Evolutionary conservation across 1,140 invertebrate genomes (phyloP), one percentile per base, ranked within the genome.

Genomic region (Drosophila lowei): DNA sequence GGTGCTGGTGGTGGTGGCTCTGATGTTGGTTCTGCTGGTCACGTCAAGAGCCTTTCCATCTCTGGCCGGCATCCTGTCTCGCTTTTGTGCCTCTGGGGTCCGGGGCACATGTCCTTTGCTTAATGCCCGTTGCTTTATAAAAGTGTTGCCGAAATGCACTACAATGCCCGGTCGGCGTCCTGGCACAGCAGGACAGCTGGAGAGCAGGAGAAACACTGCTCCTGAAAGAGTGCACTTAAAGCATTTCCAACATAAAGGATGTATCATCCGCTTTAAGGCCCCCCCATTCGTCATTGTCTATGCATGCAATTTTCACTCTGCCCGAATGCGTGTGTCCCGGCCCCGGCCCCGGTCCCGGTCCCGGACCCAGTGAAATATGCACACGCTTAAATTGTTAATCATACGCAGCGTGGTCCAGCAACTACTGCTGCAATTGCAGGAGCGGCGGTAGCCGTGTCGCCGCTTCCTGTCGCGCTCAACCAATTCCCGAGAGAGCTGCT

Each of bases 321-420:
- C 30, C 46, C 72, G 49, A 68, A 76, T 66, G 72, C 62, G 66
- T 57, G 46, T 60, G 63, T 44, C 11, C 13, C 11, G 34, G 34
- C 57, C 61, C 28, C 23, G 23, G 63, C 34, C 11, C 13, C 11
- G 34, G 34, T 65, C 61, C 28, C 5, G 23, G 63, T 44, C 11
- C 13, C 11, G 34, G 34, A 57, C 61, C 23, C 57, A 43, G 62
- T 76, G 63, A 84, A 85, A 84, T 84, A 86, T 85, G 77, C 73
- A 74, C 73, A 58, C 60, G 49, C 55, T 81, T 73, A 66, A 85
- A 86, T 80, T 86, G 77, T 86, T 80, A 85, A 85, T 85, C 81
- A 85, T 85, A 86, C 77, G 80, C 80, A 79, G 66, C 41, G 80
- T 84, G 80, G 66, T 59, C 80, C 59, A 13, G 11, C 34, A 38